Conservation (phyloP, 1,140 invertebrate genomes). For the Hyphantria cunea region DNA sequence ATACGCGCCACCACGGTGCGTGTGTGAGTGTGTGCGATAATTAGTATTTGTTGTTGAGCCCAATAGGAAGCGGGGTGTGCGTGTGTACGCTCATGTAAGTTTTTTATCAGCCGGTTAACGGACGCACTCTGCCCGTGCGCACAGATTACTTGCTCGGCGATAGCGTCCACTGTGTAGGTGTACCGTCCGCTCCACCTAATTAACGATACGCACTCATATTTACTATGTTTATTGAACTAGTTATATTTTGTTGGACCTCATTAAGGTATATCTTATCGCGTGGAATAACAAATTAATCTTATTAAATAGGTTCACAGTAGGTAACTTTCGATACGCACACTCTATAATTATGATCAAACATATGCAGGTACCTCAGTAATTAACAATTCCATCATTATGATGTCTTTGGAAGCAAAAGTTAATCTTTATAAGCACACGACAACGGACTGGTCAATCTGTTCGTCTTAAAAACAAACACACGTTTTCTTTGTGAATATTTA, state of each 20-base stretch:
- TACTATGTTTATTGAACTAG: background rate
- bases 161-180: conserved; percentile 55
- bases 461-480: conserved; percentile 1
- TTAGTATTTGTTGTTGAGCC: conserved; percentile 51
- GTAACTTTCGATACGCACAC: no score
- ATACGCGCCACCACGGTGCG: conserved; percentile 16
- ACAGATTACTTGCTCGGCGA: conserved; percentile 44
- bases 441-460: background rate
- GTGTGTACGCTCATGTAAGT: conserved; percentile 45
- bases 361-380: no score
- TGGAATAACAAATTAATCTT: background rate
- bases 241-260: background rate
- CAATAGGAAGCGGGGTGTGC: conserved; percentile 52
- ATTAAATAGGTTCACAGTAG: no score
- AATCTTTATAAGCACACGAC: background rate
- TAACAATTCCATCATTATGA: background rate
- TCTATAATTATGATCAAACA: no score
- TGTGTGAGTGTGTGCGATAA: conserved; percentile 45
- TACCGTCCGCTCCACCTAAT: conserved; percentile 55
- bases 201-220: conserved; percentile 31
- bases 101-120: conserved; percentile 60
- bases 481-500: conserved; percentile 1
- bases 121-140: conserved; percentile 58
- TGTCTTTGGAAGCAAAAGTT: no score
- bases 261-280: no score